Base-by-base conservation (phyloP, 1,140 invertebrate species). In the Pseudomyrmex flavicornis region DNA sequence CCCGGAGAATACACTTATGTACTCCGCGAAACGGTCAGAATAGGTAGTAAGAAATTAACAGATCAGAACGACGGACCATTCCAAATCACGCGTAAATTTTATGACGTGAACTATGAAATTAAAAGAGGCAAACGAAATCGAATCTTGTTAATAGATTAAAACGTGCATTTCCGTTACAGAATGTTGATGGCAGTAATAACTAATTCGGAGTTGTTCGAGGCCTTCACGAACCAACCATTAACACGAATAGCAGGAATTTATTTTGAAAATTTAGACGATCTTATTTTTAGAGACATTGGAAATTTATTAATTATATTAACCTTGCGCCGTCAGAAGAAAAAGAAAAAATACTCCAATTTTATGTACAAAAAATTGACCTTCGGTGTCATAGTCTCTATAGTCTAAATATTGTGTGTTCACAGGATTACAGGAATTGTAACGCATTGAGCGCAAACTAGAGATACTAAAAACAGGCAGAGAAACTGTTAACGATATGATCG, bases 261-360 rank as follows among this genome's bases (percentile, higher is more conserved):
- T 8, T 58, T 58, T 8, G 56, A 63, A 35, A 63, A 63, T 5
- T 15, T 63, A 35, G 26, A 13, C 10, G 63, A 65, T 26, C 26
- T 26, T 26, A 26, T 26, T 26, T 26, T 26, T 4, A 26, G 2
- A 2, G 35, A 65, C 15, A 65, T 10, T 65, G n/a, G 44, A 65
- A 65, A 20, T 65, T 65, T 48, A 48, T 65, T 17, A 46, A 20
- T 10, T 65, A 65, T 4, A 1, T 65, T 10, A 65, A 65, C 12
- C 35, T 65, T 12, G 15, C 62, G 15, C 35, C 63, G 10, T 65
- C 46, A n/a, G 44, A 65, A 65, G 63, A 17, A 65, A 65, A 48
- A 26, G 3, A 26, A 0, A 4, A 26, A 26, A 26, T 4, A 26
- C 26, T 26, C 2, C 2, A 26, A 26, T 26, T 26, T 0, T 26